Evolutionary conservation across 2,888 invertebrate species (phyloP).

Genomic region (Epinotia bilunana): DNA sequence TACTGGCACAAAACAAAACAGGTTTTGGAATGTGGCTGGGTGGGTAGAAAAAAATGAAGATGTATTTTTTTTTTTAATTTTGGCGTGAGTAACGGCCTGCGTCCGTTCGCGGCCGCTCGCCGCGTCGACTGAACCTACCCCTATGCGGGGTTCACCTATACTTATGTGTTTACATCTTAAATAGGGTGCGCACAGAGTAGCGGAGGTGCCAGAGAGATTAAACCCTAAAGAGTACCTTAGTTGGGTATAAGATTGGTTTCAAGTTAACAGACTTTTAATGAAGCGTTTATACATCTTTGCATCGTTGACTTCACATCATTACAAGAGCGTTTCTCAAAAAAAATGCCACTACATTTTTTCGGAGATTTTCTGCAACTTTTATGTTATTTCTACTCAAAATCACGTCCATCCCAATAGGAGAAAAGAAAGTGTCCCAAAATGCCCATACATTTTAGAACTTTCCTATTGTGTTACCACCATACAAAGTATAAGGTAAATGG

Average conservation of each 20-base stretch:
- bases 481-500: too few species aligned
- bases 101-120: conserved; percentile 69
- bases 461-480: too few species aligned
- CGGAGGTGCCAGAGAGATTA: conserved; percentile 41
- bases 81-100: conserved; percentile 55
- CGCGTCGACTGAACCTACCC: conserved; percentile 73
- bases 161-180: conserved; percentile 82
- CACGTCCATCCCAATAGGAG: too few species aligned
- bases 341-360: too few species aligned
- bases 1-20: background rate
- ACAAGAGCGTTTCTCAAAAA: too few species aligned
- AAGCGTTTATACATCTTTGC: background rate
- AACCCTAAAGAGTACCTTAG: background rate
- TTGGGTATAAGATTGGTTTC: conserved; percentile 1
- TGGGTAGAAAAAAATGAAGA: conserved; percentile 38
- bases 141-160: conserved; percentile 63
- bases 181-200: conserved; percentile 73
- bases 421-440: too few species aligned
- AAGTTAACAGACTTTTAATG: conserved; percentile 1
- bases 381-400: too few species aligned
- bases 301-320: background rate
- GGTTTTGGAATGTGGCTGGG: background rate
- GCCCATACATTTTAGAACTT: too few species aligned
- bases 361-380: too few species aligned
- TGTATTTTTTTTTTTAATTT: conserved; percentile 50